Evolutionary conservation across 2,888 invertebrate species (phyloP), one percentile per base, ranked within the genome.

Genomic region (Nudaria mundana): DNA sequence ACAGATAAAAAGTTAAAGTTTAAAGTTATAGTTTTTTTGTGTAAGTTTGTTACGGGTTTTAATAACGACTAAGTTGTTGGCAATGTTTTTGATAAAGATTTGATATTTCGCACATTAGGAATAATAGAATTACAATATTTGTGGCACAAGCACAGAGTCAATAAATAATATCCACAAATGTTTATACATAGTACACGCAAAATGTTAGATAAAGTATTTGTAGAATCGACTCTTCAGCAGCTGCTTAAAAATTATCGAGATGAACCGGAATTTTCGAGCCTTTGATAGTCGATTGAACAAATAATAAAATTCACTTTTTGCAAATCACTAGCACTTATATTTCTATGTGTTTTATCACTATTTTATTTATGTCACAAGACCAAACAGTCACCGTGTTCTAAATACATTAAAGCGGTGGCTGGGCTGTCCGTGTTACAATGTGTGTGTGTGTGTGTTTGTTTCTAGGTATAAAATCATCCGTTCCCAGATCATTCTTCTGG

Each of bases 381-480:
- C 37, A 48, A 38, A 38, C 56, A 59, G 54, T 52, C 54, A 54
- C 56, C 50, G 44, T 55, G 47, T 49, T 55, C 36, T 49, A 34
- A 53, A 43, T 11, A 14, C 45, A 32, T 30, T 20, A 46, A 49
- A 40, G 29, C 60, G 83, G 81, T 78, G 75, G 60, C 60, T 74
- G 81, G 76, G 75, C 63, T 67, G 66, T 71, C 69, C 76, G 77
- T 77, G 62, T 76, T 65, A 76, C 75, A 61, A 80, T 77, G 69
- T 83, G 76, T 83, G 72, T 83, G 76, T 83, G 72, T 80, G 73
- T 80, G n/a, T 79, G 83, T 81, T 82, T 83, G 80, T 85, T 88
- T 85, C 77, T 88, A 88, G 88, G 88, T 88, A 68, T 87, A 81
- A 88, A 88, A 86, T 84, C 88, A 88, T 83, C 88, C 78, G 88